Evolutionary conservation across 37 sponge, comb jelly and placozoan genomes (phyloP).

Genomic region (Crambe crambe): DNA sequence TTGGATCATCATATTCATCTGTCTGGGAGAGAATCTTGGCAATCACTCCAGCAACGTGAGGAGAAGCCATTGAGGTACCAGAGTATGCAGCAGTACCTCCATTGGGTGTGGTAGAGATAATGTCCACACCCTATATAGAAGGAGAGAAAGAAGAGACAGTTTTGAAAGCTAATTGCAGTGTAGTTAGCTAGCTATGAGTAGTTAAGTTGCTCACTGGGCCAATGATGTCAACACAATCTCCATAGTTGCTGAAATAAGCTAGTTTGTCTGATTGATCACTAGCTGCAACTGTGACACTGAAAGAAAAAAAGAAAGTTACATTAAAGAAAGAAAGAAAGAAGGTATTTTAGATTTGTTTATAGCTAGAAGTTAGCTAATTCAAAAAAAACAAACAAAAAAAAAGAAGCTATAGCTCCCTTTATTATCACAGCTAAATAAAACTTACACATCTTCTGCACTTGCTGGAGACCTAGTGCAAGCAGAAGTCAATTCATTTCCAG

Average conservation of each 20-base stretch:
- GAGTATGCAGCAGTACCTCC: constrained; percentile 36
- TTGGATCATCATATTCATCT: neutral
- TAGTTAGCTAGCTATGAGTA: neutral
- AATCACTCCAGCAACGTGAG: constrained; percentile 34
- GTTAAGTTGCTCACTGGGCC: constrained; percentile 64
- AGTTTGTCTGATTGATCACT: constrained; percentile 52
- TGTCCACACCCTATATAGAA: constrained; percentile 40
- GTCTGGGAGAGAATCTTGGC: neutral
- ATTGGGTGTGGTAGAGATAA: constrained; percentile 34
- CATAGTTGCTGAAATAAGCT: constrained; percentile 73
- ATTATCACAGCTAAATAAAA: no score
- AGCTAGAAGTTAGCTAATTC: no score
- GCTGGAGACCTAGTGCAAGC: constrained; percentile 70
- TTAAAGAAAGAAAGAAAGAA: neutral
- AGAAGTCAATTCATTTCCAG: constrained; percentile 55
- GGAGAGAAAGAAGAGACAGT: neutral
- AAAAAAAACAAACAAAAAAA: no score
- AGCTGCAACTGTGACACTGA: constrained; percentile 54
- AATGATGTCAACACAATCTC: constrained; percentile 70
- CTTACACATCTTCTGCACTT: constrained; percentile 19
- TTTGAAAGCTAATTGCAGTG: neutral
- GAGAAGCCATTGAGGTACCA: constrained; percentile 59
- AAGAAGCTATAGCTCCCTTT: no score
- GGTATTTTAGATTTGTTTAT: neutral
- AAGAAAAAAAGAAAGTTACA: neutral